Percentiles rank a stretch among this genome's conserved stretches.
phyloP scores from a whole-genome alignment of 2,888 invertebrate species.

The Apamea sordens region DNA sequence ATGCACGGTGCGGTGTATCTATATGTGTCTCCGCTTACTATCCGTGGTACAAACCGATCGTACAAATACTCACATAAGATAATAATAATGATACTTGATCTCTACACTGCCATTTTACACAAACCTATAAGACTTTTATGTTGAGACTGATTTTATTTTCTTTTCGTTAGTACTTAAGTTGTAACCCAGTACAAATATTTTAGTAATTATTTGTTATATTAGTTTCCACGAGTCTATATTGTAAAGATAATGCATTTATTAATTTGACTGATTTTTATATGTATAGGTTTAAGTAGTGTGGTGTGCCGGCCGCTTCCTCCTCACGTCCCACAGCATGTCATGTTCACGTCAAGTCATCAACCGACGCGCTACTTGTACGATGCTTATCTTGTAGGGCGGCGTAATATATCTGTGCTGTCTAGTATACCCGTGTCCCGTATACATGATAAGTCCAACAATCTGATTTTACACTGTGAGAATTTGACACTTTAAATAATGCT shows the following conservation, averaged over 20 bases:
- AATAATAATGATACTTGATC: slow-evolving; percentile 43
- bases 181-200: slow-evolving; percentile 82
- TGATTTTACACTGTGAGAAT: background rate
- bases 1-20: background rate
- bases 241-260: slow-evolving; percentile 45
- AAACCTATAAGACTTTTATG: slow-evolving; percentile 58
- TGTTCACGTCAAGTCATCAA: background rate
- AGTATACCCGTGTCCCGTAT: background rate
- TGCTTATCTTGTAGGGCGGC: background rate
- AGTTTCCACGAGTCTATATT: slow-evolving; percentile 58
- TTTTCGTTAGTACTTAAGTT: slow-evolving; percentile 72
- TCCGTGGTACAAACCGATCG: slow-evolving; percentile 11
- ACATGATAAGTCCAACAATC: background rate
- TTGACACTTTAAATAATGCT: background rate
- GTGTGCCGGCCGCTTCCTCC: slow-evolving; percentile 29
- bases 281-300: slow-evolving; percentile 58
- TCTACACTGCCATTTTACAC: slow-evolving; percentile 61
- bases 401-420: background rate
- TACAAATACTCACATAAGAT: slow-evolving; percentile 62
- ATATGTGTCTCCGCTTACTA: background rate
- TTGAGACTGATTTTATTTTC: slow-evolving; percentile 83
- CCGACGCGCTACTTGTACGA: slow-evolving; percentile 3
- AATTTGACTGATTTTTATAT: slow-evolving; percentile 70
- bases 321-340: background rate
- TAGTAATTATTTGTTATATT: slow-evolving; percentile 62